Base-by-base conservation (phyloP, 2,797 vertebrate species). In the Carapus acus region DNA sequence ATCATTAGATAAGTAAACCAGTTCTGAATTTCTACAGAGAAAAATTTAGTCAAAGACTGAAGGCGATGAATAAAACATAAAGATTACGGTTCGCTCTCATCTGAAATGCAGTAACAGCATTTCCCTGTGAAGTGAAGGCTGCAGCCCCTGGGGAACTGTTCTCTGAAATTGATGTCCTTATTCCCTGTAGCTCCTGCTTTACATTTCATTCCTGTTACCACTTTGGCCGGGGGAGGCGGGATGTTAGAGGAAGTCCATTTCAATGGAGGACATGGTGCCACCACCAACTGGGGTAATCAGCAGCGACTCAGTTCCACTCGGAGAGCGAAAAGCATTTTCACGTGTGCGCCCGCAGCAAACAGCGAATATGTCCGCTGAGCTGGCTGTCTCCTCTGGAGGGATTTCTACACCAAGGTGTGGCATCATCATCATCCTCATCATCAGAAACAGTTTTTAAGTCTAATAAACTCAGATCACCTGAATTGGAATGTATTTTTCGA, bases 201-300 rank as follows among this genome's bases (percentile, higher is more conserved):
- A 65, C 66, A 74, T 76, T 75, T 69, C 36, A 59, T 69, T 69
- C 51, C 43, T 31, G 58, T 58, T 47, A 59, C 62, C 11, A 53
- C 48, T 73, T 58, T 63, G 71, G 69, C 54, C 62, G 49, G 71
- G 65, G 27, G 57, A 68, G 57, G 58, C 49, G 34, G 47, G 72
- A 66, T 63, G 47, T 64, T 20, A 15, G 21, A 44, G 41, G 7
- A 48, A 54, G 38, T 76, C 67, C 50, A 65, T 76, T 61, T 33
- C 54, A 62, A 39, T 4, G 8, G 46, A 54, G 58, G 40, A 29
- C 31, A 8, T 3, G 7, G n/a, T 47, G 43, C 54, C 69, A 58
- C 61, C 43, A 43, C 47, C 43, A n/a, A 24, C 2, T 7, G 46
- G n/a, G 51, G 50, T 8, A 58, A 69, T 36, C 58, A 36, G 68